Percentiles rank a stretch among this genome's conserved stretches.
Conservation (phyloP, 2,797 vertebrate genomes). For the Aotus griseimembra region DNA sequence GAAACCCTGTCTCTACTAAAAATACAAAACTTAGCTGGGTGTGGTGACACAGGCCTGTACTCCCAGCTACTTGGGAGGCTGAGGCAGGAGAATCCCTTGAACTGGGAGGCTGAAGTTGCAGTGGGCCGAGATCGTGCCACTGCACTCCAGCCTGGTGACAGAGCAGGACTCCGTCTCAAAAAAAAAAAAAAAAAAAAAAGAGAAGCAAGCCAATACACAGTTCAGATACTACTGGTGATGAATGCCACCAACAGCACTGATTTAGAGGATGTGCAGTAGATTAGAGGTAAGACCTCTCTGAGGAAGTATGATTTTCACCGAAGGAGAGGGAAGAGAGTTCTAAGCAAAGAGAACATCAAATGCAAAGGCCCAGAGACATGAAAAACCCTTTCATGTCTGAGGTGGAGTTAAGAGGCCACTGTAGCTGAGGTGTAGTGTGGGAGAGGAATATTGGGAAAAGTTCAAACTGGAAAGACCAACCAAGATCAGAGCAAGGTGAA, state of each 20-base stretch:
- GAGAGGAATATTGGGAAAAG: not conserved
- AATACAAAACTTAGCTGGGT: no score
- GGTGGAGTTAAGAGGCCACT: not conserved
- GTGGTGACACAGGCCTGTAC: no score
- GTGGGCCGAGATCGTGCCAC: no score
- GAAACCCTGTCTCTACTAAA: no score
- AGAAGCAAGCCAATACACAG: not conserved
- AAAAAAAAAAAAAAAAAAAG: not conserved
- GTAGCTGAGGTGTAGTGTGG: not conserved
- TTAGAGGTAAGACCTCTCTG: not conserved
- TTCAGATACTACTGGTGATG: not conserved
- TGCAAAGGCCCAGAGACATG: not conserved
- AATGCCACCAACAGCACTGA: not conserved
- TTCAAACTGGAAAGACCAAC: not conserved
- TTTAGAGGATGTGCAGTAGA: not conserved
- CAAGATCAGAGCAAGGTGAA: not conserved
- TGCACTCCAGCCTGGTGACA: no score
- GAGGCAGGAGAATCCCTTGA: no score
- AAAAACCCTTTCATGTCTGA: not conserved
- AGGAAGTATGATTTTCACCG: not conserved
- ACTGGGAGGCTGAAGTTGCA: no score
- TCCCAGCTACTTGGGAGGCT: no score
- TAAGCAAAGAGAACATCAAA: not conserved
- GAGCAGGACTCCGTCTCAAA: no score
- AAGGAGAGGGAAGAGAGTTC: not conserved